Base-by-base conservation (phyloP, 1,140 invertebrate species). In the Papilio xuthus region DNA sequence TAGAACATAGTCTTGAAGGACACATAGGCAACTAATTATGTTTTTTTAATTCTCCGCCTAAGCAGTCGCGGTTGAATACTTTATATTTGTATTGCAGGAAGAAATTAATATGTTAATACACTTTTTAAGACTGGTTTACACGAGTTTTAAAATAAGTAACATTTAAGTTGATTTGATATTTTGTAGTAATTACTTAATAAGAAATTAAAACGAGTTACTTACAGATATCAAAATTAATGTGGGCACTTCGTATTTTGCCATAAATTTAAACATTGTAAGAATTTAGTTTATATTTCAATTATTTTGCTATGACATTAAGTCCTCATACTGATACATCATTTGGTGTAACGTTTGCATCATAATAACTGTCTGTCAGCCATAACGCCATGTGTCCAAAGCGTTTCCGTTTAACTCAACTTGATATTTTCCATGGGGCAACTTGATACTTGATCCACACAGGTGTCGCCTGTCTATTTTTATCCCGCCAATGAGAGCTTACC, bases 401-500 rank as follows among this genome's bases (percentile, higher is more conserved):
- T 28, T 75, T 75, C 73, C 73, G 44, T 53, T 75, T 42, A 53
- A 75, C 47, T n/a, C 15, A 75, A 75, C 50, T 26, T 56, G 73
- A 75, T 75, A 75, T 37, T 42, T 42, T 44, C 20, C 47, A 26
- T 42, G 71, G 37, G 23, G 71, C 50, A 75, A 56, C 73, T 41
- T 4, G 71, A 56, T 53, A 75, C 73, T 23, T 56, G 73, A 75
- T 75, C 4, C 26, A 20, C 26, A 47, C 71, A 75, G 73, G 73
- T 75, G 73, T 56, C 32, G 12, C 15, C 50, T 74, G 20, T 26
- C 26, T 75, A 75, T 75, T 53, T 20, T 20, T 75, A 75, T 37
- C 73, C 18, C 47, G 9, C 73, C 73, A 75, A 75, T 75, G 28
- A 23, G 20, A 75, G 50, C 37, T 56, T 15, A 37, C 26, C 23